Conservation (phyloP, 2,113 vertebrate species). For the Syrrhaptes paradoxus region DNA sequence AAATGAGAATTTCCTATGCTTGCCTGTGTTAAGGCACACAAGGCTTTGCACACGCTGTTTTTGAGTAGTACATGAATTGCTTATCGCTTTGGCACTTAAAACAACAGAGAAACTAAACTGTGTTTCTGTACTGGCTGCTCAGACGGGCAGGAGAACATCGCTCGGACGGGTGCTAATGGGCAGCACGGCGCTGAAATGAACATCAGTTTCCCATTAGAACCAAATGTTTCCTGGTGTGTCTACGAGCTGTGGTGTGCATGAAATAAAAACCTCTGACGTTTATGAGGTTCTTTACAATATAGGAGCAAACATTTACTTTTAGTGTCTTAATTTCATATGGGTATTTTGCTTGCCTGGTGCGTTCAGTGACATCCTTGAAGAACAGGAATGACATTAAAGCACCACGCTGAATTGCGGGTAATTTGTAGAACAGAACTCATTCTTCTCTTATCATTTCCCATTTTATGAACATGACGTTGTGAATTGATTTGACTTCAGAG, state of each 20-base stretch:
- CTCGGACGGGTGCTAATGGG: neutral
- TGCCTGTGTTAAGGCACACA: neutral
- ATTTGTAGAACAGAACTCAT: slow-evolving; percentile 61
- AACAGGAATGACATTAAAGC: slow-evolving; percentile 45
- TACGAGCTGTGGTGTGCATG: neutral
- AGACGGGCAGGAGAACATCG: neutral
- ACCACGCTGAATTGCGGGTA: slow-evolving; percentile 14
- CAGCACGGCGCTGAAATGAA: neutral
- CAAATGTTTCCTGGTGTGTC: neutral
- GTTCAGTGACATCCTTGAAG: slow-evolving; percentile 19
- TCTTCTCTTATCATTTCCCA: slow-evolving; percentile 54
- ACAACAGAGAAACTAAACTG: rapidly evolving
- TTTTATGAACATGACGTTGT: slow-evolving; percentile 41
- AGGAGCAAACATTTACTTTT: slow-evolving; percentile 50
- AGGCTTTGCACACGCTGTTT: neutral
- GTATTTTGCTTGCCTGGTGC: slow-evolving; percentile 18
- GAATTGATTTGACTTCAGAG: slow-evolving; percentile 57
- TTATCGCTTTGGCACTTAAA: neutral
- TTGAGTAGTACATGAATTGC: neutral
- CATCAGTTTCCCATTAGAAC: slow-evolving; percentile 27
- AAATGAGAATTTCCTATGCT: neutral
- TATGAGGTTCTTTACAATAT: slow-evolving; percentile 36
- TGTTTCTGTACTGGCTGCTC: neutral
- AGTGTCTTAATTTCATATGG: slow-evolving; percentile 46
- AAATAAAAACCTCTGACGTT: slow-evolving; percentile 47